phyloP scores from a whole-genome alignment of 2,888 invertebrate genomes.

The Epirrita christyi region DNA sequence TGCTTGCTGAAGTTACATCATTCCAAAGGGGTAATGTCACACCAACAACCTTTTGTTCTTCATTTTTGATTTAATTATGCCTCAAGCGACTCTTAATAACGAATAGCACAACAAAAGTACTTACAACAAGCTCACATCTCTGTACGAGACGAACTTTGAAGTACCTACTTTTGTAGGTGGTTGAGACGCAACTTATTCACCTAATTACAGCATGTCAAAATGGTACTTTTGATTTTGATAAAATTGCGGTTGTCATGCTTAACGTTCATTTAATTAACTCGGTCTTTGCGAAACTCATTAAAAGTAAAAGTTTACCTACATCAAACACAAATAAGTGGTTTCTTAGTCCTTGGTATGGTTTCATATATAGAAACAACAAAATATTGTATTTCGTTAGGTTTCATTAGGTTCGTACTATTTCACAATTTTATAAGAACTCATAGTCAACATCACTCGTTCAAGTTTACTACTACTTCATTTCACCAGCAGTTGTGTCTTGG shows the following conservation, averaged over 20 bases:
- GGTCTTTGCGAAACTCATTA: too few species aligned
- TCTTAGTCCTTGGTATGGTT: not conserved
- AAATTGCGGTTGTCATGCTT: conserved; percentile 14
- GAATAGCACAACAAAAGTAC: conserved; percentile 45
- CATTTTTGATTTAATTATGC: not conserved
- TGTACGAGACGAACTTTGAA: conserved; percentile 12
- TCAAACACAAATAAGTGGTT: too few species aligned
- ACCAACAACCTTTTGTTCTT: not conserved
- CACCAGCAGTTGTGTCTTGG: too few species aligned
- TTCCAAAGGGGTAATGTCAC: too few species aligned
- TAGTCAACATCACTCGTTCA: too few species aligned
- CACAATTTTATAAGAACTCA: too few species aligned
- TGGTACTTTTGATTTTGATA: conserved; percentile 33
- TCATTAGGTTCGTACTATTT: too few species aligned
- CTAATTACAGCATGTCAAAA: conserved; percentile 40
- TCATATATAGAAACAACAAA: not conserved
- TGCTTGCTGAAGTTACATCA: too few species aligned
- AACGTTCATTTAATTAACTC: conserved; percentile 31
- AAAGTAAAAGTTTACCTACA: conserved; percentile 3
- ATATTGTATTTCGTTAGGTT: too few species aligned
- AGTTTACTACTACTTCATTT: too few species aligned
- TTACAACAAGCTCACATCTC: conserved; percentile 27
- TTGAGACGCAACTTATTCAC: conserved; percentile 30
- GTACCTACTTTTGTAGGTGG: conserved; percentile 8
- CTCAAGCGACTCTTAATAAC: conserved; percentile 40